These are phyloP conservation scores for Dryas iulia DNA, from an alignment of 1,140 invertebrate genomes.

Conservation along the genomic window DNA sequence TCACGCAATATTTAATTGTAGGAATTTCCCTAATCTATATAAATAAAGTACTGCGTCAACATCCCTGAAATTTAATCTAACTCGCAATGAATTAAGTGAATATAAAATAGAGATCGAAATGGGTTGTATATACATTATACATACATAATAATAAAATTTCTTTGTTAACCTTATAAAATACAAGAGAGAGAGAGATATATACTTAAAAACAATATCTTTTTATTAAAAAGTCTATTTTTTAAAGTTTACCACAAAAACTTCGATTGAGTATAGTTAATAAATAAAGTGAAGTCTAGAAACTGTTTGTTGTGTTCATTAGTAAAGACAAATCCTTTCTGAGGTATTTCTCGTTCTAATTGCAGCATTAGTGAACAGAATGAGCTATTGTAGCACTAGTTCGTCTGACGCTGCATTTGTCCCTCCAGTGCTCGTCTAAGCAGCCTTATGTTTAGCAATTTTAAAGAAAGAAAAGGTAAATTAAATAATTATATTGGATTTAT, in stretches of 20 bases:
- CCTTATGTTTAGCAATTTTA: conserved; percentile 60
- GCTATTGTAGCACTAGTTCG: conserved; percentile 49
- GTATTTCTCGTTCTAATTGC: conserved; percentile 68
- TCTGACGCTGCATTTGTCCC: conserved; percentile 32
- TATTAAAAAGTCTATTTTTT: too few species aligned
- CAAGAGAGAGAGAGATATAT: too few species aligned
- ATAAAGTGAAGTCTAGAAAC: conserved; percentile 10
- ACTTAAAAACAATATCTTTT: too few species aligned
- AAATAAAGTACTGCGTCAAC: too few species aligned
- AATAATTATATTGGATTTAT: background rate
- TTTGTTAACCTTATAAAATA: too few species aligned
- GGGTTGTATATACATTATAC: too few species aligned
- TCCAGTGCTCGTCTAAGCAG: conserved; percentile 43
- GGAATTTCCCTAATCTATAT: too few species aligned
- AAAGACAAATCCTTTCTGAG: conserved; percentile 68
- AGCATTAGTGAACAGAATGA: conserved; percentile 64
- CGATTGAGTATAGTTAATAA: background rate
- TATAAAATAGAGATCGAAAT: too few species aligned
- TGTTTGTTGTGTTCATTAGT: conserved; percentile 34
- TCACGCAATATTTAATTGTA: background rate
- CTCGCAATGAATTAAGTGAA: too few species aligned
- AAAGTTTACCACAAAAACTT: background rate
- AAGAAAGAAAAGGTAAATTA: conserved; percentile 39
- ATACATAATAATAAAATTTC: too few species aligned
- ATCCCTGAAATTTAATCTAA: too few species aligned